Conservation (phyloP, 2,888 invertebrate genomes). For the Eupithecia insigniata region DNA sequence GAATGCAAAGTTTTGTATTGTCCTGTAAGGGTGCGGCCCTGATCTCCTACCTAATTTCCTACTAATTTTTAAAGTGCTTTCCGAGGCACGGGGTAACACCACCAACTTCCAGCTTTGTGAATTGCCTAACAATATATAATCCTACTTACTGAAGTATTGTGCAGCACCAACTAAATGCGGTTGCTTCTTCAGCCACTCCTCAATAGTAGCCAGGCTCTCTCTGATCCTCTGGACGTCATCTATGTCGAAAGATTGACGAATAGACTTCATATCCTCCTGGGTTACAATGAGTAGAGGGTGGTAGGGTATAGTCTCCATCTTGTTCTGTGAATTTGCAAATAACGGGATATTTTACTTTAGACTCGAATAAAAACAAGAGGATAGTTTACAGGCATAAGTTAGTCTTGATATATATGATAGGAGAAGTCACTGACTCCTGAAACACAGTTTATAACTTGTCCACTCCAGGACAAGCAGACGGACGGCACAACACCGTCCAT, state of each 20-base stretch:
- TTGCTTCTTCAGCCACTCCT: constrained; percentile 69
- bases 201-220: constrained; percentile 58
- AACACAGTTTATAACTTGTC: no score
- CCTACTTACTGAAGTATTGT: constrained; percentile 61
- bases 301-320: constrained; percentile 61
- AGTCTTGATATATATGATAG: no score
- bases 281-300: constrained; percentile 64
- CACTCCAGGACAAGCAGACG: no score
- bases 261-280: constrained; percentile 57
- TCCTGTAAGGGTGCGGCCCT: no score
- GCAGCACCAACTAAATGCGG: constrained; percentile 63
- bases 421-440: no score
- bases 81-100: no score
- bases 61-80: no score
- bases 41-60: no score
- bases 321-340: constrained; percentile 14
- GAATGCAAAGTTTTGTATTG: no score
- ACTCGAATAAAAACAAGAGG: background rate
- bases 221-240: constrained; percentile 58
- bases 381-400: no score
- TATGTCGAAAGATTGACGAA: constrained; percentile 57
- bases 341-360: background rate
- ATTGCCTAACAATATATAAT: background rate
- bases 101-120: no score
- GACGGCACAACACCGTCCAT: no score